phyloP scores from a whole-genome alignment of 2,113 vertebrate genomes.

The Chaenocephalus aceratus region DNA sequence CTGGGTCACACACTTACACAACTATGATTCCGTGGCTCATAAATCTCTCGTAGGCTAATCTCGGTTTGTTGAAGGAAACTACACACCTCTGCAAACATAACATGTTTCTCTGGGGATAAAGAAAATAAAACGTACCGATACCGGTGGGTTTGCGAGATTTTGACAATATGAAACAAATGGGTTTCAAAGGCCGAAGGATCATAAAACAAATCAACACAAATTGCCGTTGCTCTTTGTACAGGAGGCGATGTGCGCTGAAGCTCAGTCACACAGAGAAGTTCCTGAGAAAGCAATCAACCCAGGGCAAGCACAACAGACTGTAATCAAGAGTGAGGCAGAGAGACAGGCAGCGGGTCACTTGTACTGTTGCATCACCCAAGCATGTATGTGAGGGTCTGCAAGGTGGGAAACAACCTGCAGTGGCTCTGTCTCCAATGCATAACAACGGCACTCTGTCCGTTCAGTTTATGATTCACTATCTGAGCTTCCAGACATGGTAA shows the following conservation, averaged over 20 bases:
- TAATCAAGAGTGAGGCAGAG: constrained; percentile 42
- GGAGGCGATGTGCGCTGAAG: constrained; percentile 8
- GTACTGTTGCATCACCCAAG: neutral
- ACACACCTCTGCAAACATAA: constrained; percentile 29
- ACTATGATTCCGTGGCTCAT: constrained; percentile 43
- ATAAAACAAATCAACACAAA: constrained; percentile 48
- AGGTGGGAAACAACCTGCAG: constrained; percentile 24
- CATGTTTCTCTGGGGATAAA: constrained; percentile 1
- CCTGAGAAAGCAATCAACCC: constrained; percentile 45
- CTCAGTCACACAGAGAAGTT: constrained; percentile 6
- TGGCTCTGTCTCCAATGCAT: neutral
- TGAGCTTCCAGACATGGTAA: neutral
- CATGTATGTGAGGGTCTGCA: neutral
- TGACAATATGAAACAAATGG: constrained; percentile 13
- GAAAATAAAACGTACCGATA: constrained; percentile 26
- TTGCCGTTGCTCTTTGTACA: constrained; percentile 13
- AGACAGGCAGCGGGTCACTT: constrained; percentile 12
- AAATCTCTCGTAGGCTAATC: constrained; percentile 42
- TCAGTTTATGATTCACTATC: neutral
- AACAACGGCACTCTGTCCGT: neutral
- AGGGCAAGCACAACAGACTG: constrained; percentile 31
- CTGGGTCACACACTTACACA: constrained; percentile 21
- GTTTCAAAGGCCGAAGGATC: constrained; percentile 33
- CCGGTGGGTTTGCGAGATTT: constrained; percentile 26
- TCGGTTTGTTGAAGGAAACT: constrained; percentile 26